Evolutionary conservation across 2,113 vertebrate species (phyloP).

Genomic region (Pontoporia blainvillei): DNA sequence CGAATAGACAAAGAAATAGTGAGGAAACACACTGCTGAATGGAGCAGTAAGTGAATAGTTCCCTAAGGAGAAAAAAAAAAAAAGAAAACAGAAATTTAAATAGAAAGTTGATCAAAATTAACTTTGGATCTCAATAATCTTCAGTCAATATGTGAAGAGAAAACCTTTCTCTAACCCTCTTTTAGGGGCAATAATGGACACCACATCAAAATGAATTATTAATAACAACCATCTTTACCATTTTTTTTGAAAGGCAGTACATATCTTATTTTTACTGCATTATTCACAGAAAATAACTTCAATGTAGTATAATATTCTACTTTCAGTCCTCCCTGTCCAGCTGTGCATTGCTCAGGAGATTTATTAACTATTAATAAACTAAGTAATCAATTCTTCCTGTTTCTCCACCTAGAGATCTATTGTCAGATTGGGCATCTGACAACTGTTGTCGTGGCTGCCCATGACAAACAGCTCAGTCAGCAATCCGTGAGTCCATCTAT

Average conservation of each 20-base stretch:
- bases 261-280: not conserved
- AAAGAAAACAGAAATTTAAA: not conserved
- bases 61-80: not conserved
- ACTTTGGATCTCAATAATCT: not conserved
- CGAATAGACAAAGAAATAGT: not conserved
- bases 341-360: not conserved
- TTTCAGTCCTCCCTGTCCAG: not conserved
- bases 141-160: not conserved
- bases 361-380: not conserved
- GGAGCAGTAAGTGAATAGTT: not conserved
- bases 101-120: not conserved
- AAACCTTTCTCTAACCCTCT: not conserved
- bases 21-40: not conserved
- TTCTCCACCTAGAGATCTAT: not conserved
- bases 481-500: not conserved
- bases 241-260: not conserved
- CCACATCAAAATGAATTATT: not conserved
- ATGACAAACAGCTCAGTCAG: not conserved
- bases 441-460: too few species aligned
- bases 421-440: not conserved
- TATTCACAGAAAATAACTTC: not conserved
- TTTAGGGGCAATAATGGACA: not conserved
- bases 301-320: not conserved
- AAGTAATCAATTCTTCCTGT: not conserved
- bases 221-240: not conserved